Evolutionary conservation across 2,888 invertebrate species (phyloP).

Genomic region (Drosophila affinis): DNA sequence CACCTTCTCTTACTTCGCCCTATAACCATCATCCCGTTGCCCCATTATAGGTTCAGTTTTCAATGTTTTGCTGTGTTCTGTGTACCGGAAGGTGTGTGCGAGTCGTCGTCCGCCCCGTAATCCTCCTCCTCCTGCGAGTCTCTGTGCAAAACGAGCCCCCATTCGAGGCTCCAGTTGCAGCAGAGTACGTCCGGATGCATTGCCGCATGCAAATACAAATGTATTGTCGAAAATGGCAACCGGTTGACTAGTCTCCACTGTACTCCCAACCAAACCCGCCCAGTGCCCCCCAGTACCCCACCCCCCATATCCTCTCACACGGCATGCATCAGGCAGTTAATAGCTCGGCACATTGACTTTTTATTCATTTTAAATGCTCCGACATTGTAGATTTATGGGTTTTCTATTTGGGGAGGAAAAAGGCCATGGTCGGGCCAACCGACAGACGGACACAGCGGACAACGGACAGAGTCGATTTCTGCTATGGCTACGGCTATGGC

Average conservation of each 20-base stretch:
- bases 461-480: slow-evolving; percentile 5
- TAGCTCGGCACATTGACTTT: slow-evolving; percentile 81
- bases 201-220: slow-evolving; percentile 78
- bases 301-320: slow-evolving; percentile 17
- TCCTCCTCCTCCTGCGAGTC: slow-evolving; percentile 8
- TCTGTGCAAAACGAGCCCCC: neutral
- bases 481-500: neutral
- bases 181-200: slow-evolving; percentile 69
- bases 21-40: neutral
- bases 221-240: slow-evolving; percentile 78
- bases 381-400: slow-evolving; percentile 77
- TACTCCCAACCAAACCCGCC: neutral
- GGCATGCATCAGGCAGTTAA: slow-evolving; percentile 77
- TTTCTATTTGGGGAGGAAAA: slow-evolving; percentile 68
- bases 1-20: neutral
- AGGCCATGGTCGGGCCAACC: slow-evolving; percentile 49
- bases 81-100: slow-evolving; percentile 78
- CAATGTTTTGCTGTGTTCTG: slow-evolving; percentile 54
- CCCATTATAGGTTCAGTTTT: slow-evolving; percentile 22
- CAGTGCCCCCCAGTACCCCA: neutral
- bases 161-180: slow-evolving; percentile 42
- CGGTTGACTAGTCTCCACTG: slow-evolving; percentile 60
- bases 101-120: slow-evolving; percentile 53
- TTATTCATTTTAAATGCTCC: slow-evolving; percentile 80
- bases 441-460: slow-evolving; percentile 17